Evolutionary conservation across 2,797 vertebrate species (phyloP).

Genomic region (Oceanodroma leucorhoa): DNA sequence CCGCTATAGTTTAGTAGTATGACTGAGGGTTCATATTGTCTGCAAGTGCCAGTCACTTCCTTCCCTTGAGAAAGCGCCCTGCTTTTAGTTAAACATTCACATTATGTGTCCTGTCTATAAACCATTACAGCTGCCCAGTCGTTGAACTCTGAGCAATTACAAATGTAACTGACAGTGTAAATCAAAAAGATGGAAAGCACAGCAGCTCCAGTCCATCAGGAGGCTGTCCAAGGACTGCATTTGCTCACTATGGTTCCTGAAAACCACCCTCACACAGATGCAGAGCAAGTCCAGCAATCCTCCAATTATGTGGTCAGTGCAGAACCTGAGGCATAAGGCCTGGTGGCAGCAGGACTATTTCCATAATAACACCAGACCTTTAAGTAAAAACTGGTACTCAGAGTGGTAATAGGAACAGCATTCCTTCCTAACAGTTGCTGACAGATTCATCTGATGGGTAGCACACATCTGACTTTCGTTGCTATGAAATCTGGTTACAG

Average conservation of each 20-base stretch:
- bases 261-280: neutral
- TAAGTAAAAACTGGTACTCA: neutral
- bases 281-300: neutral
- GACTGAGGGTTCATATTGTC: neutral
- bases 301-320: neutral
- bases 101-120: neutral
- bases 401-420: neutral
- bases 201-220: neutral
- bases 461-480: neutral
- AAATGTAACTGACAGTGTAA: neutral
- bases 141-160: neutral
- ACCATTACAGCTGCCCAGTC: neutral
- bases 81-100: neutral
- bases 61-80: neutral
- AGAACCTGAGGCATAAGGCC: neutral
- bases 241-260: neutral
- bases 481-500: neutral
- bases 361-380: neutral
- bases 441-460: neutral
- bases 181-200: neutral
- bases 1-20: neutral
- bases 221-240: neutral
- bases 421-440: neutral
- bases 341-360: neutral
- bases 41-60: neutral